phyloP scores from a whole-genome alignment of 2,888 invertebrate species.

The Thelaira solivaga region DNA sequence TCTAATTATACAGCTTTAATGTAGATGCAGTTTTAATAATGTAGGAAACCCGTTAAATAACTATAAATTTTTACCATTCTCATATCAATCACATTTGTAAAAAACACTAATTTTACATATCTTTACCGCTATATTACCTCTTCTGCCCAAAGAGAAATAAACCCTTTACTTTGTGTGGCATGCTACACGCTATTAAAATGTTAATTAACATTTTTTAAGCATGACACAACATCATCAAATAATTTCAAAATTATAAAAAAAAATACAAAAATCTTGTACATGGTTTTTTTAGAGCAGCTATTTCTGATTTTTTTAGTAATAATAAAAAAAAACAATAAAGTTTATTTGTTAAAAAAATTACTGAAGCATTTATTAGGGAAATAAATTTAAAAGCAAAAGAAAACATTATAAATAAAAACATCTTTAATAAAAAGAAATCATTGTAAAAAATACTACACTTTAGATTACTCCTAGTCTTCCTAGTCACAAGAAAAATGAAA shows the following conservation, averaged over 20 bases:
- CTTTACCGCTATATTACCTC: not conserved
- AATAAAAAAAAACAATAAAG: constrained; percentile 37
- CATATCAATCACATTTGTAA: not conserved
- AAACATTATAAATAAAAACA: constrained; percentile 10
- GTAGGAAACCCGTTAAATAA: too few relatives aligned
- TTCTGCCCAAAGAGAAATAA: not conserved
- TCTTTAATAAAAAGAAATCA: not conserved
- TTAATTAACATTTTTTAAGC: constrained; percentile 1
- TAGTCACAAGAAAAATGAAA: constrained; percentile 4
- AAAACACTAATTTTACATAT: not conserved
- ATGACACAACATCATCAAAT: constrained; percentile 17
- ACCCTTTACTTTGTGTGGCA: constrained; percentile 15
- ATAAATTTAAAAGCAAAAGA: constrained; percentile 8
- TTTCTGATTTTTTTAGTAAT: too few relatives aligned
- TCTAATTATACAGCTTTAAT: too few relatives aligned
- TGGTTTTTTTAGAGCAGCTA: not conserved
- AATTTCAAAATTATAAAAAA: constrained; percentile 7
- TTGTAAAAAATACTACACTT: constrained; percentile 16
- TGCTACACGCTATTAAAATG: constrained; percentile 38
- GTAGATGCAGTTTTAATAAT: too few relatives aligned
- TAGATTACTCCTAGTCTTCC: too few relatives aligned
- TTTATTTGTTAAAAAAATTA: not conserved
- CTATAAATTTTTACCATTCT: not conserved
- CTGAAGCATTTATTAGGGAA: constrained; percentile 14
- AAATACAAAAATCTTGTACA: not conserved